These are phyloP conservation scores for Acronicta psi DNA, from an alignment of 2,888 invertebrate species.

Conservation along the genomic window DNA sequence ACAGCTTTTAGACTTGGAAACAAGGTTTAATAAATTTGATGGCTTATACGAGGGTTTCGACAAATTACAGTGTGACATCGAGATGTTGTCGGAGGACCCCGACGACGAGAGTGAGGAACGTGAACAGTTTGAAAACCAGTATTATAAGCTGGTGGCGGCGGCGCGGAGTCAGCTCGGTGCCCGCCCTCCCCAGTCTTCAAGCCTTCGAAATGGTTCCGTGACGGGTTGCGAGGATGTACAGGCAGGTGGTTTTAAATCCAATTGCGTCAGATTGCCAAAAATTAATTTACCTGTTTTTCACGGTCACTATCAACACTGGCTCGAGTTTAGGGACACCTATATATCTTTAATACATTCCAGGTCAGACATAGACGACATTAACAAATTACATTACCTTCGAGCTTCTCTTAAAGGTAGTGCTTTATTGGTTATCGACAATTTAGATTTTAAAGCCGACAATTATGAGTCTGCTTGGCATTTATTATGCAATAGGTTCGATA, in stretches of 20 bases:
- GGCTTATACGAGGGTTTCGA: background rate
- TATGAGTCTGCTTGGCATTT: background rate
- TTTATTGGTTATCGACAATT: background rate
- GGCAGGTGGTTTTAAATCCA: background rate
- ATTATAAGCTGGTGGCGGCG: background rate
- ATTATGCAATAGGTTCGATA: background rate
- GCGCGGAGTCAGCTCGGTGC: background rate
- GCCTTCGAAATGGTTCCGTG: background rate
- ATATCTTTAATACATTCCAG: background rate
- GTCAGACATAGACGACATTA: background rate
- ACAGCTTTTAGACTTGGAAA: background rate
- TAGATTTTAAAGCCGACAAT: background rate
- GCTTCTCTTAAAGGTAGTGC: background rate
- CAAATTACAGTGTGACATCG: slow-evolving; percentile 1
- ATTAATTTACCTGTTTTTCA: background rate
- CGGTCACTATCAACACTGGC: slow-evolving; percentile 4
- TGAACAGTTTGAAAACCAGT: background rate
- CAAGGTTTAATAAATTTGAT: background rate
- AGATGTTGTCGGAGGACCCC: background rate
- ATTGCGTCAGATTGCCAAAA: background rate
- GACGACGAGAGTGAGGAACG: background rate
- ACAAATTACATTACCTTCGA: background rate
- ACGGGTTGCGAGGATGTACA: background rate
- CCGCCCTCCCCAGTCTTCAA: background rate
- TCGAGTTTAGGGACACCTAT: background rate